Base-by-base conservation (phyloP, 2,797 vertebrate genomes). In the Choloepus didactylus region DNA sequence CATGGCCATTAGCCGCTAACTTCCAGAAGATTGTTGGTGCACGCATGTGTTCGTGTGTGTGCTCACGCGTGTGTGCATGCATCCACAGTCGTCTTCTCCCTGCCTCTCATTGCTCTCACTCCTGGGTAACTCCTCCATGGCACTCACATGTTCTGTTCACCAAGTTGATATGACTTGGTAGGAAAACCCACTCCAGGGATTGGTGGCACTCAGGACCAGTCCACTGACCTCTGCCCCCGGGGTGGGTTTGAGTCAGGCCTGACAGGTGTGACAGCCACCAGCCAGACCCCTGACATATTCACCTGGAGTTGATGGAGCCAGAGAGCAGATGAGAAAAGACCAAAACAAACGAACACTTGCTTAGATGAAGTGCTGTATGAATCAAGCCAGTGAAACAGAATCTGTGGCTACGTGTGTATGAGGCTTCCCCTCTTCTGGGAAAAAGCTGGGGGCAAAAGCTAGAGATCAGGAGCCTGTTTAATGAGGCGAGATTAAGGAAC, bases 31-130 rank as follows among this genome's bases (percentile, higher is more conserved):
- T 12, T 27, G 35, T 29, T 2, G 49, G 27, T 6, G 4, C 19
- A 21, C 56, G 2, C 16, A 16, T 21, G 19, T 54, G 15, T 54
- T 18, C 54, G 0, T n/a, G 21, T 10, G 35, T 27, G 31, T 51
- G 16, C 16, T 3, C 14, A 27, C 29, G 2, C 27, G 10, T 29
- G 0, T 2, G 0, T 19, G 16, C 0, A 1, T 1, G 0, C 5
- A 2, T 12, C 4, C 14, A 1, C 9, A 5, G 18, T 46, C 77
- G 67, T 70, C 12, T 29, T 87, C 77, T 44, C n/a, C 69, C 18
- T 84, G 44, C 46, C 51, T 25, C 1, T 44, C 69, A 46, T 70
- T 27, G 27, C 5, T 19, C 49, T 51, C 38, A 51, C 23, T 14
- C 38, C 0, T 67, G 0, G 7, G 2, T 67, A n/a, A 31, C 46